phyloP scores from a whole-genome alignment of 1,140 invertebrate species.

The Halictus rubicundus region DNA sequence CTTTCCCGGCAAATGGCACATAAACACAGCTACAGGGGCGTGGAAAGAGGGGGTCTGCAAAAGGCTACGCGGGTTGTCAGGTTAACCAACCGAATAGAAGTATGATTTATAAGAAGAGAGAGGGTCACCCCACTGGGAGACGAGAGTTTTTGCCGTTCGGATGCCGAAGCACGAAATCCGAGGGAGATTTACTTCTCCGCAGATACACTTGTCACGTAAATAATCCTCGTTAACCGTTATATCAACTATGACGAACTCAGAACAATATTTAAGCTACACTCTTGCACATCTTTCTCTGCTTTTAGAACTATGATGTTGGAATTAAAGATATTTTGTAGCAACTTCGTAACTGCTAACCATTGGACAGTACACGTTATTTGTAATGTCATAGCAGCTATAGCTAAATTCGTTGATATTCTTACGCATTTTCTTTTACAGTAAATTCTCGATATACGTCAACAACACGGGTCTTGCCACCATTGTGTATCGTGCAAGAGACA shows the following conservation, averaged over 20 bases:
- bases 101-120: conserved; percentile 66
- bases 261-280: background rate
- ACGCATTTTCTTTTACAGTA: too few species aligned
- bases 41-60: conserved; percentile 11
- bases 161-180: background rate
- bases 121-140: conserved; percentile 33
- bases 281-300: background rate
- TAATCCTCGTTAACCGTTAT: background rate
- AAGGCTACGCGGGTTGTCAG: conserved; percentile 40
- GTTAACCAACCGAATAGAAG: conserved; percentile 67
- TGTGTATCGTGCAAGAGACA: too few species aligned
- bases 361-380: too few species aligned
- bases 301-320: background rate
- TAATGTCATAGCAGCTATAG: too few species aligned
- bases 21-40: conserved; percentile 59
- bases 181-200: conserved; percentile 10
- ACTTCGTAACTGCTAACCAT: too few species aligned
- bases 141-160: conserved; percentile 43
- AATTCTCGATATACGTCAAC: too few species aligned
- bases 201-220: conserved; percentile 18
- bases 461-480: too few species aligned
- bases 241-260: background rate
- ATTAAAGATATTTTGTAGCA: too few species aligned
- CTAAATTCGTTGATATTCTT: too few species aligned
- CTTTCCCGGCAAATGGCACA: conserved; percentile 64